phyloP scores from a whole-genome alignment of 2,888 invertebrate genomes.

The Priocnemis perturbator region DNA sequence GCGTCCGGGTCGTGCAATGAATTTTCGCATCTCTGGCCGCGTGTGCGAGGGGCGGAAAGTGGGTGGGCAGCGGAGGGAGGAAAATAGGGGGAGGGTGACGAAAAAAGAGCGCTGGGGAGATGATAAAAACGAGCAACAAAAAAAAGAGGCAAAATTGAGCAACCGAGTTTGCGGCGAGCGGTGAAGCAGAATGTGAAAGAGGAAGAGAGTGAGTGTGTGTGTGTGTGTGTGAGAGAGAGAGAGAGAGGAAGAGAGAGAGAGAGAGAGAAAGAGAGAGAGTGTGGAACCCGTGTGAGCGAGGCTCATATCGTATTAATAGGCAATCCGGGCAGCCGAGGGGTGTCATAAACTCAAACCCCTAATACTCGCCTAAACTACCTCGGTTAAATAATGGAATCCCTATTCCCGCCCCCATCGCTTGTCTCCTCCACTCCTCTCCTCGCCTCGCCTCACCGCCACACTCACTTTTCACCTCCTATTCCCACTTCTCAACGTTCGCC shows the following conservation, averaged over 20 bases:
- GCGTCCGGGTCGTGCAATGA: constrained; percentile 1
- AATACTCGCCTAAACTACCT: constrained; percentile 75
- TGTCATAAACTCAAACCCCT: constrained; percentile 75
- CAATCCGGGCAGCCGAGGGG: constrained; percentile 73
- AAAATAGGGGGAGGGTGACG: neutral
- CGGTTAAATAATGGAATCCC: constrained; percentile 75
- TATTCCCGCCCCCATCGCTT: constrained; percentile 46
- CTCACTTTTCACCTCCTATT: constrained; percentile 4
- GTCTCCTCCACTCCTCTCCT: constrained; percentile 22
- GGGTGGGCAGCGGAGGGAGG: neutral
- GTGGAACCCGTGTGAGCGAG: constrained; percentile 53
- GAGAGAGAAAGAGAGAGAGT: constrained; percentile 41
- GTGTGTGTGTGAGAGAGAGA: constrained; percentile 43
- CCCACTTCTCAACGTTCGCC: neutral
- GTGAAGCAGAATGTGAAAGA: constrained; percentile 46
- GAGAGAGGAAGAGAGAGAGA: constrained; percentile 37
- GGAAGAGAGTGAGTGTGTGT: constrained; percentile 37
- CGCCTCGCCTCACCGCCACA: constrained; percentile 29
- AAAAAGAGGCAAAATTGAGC: too few relatives aligned
- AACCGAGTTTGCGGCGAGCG: too few relatives aligned
- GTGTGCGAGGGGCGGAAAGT: too few relatives aligned
- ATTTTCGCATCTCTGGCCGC: neutral
- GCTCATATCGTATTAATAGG: constrained; percentile 76
- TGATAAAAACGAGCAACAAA: too few relatives aligned
- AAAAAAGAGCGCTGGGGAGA: too few relatives aligned